phyloP scores from a whole-genome alignment of 2,113 vertebrate species.

The Nycticorax nycticorax region DNA sequence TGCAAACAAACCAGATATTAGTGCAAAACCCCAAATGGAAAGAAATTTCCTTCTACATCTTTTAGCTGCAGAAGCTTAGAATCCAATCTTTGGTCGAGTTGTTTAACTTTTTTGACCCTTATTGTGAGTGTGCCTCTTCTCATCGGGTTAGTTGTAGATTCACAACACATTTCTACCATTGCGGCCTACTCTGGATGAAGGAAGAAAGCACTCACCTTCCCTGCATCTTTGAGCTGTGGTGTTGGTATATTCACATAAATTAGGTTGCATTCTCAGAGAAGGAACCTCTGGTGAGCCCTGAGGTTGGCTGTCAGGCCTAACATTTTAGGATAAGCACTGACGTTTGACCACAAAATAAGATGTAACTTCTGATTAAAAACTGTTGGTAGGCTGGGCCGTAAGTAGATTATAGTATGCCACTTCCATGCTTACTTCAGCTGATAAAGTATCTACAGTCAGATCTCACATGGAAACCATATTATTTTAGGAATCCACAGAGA shows the following conservation, averaged over 20 bases:
- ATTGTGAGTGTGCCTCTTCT: neutral
- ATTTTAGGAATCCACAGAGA: neutral
- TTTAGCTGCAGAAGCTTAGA: conserved; percentile 4
- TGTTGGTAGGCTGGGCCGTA: neutral
- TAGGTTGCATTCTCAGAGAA: neutral
- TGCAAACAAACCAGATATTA: conserved; percentile 25
- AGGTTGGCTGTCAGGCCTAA: neutral
- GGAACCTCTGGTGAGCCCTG: neutral
- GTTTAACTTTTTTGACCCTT: neutral
- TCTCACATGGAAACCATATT: neutral
- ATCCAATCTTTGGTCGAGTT: neutral
- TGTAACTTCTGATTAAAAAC: neutral
- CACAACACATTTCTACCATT: conserved; percentile 1
- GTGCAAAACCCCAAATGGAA: conserved; percentile 28
- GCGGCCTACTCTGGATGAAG: neutral
- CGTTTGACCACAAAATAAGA: neutral
- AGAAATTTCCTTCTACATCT: conserved; percentile 24
- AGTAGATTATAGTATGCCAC: neutral
- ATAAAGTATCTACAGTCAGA: neutral
- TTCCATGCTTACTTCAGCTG: neutral
- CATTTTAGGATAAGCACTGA: neutral
- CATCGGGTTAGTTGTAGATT: neutral
- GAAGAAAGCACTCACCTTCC: neutral
- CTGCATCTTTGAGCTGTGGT: neutral
- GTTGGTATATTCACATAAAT: neutral